phyloP scores from a whole-genome alignment of 1,140 invertebrate species.

The Drosophila equinoxialis region DNA sequence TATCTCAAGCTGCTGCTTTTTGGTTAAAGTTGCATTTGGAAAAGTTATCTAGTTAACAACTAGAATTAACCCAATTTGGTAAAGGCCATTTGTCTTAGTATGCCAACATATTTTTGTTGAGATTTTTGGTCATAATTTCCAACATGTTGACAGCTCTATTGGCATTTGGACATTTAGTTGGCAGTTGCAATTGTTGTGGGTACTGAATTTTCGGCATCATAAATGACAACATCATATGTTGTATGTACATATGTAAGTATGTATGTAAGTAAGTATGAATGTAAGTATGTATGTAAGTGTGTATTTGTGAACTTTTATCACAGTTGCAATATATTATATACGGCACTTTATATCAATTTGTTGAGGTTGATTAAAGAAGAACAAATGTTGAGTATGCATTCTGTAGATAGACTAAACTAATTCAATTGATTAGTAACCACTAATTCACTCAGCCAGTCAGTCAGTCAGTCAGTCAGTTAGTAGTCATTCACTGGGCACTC shows the following conservation, averaged over 20 bases:
- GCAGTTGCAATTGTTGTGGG: background rate
- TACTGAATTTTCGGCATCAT: background rate
- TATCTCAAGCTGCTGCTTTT: background rate
- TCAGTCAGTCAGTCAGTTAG: slow-evolving; percentile 1
- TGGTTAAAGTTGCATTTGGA: background rate
- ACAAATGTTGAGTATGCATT: background rate
- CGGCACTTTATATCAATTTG: slow-evolving; percentile 21
- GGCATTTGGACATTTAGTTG: background rate
- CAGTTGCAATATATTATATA: slow-evolving; percentile 5
- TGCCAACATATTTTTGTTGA: background rate
- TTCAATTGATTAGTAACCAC: slow-evolving; percentile 70
- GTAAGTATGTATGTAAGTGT: background rate
- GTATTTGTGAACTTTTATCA: slow-evolving; percentile 35
- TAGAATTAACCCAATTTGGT: background rate
- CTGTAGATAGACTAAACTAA: slow-evolving; percentile 42
- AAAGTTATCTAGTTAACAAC: background rate
- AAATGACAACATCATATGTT: slow-evolving; percentile 5
- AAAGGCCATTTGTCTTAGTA: background rate
- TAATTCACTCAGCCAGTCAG: background rate
- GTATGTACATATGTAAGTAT: background rate
- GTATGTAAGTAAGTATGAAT: no score
- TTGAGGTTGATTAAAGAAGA: slow-evolving; percentile 54
- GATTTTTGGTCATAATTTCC: background rate
- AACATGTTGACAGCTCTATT: background rate
- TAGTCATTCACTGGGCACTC: slow-evolving; percentile 17